Percentiles rank a stretch among this genome's conserved stretches.
Conservation (phyloP, 2,888 invertebrate genomes). For the Stegana nigrithorax region DNA sequence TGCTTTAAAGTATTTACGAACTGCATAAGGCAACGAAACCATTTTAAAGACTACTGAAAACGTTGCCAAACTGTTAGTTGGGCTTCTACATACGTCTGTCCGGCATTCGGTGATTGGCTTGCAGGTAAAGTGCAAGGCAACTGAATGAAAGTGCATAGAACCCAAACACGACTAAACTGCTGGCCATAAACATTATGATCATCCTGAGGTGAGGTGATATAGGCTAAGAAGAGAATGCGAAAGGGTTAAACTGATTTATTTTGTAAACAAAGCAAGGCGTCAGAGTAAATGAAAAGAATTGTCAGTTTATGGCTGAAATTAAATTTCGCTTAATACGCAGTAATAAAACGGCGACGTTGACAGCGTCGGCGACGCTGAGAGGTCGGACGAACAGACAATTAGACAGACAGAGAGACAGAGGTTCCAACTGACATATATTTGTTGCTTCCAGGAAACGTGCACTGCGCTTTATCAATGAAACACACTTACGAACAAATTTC, state of each 20-base stretch:
- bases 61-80: too few relatives aligned
- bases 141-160: constrained; percentile 34
- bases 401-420: background rate
- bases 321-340: constrained; percentile 53
- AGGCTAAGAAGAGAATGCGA: constrained; percentile 29
- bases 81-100: too few relatives aligned
- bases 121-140: constrained; percentile 20
- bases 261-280: constrained; percentile 48
- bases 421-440: background rate
- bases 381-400: background rate
- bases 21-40: too few relatives aligned
- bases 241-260: constrained; percentile 47
- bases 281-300: constrained; percentile 35
- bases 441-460: constrained; percentile 48
- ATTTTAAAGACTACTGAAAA: too few relatives aligned
- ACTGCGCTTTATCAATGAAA: constrained; percentile 49
- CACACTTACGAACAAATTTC: background rate
- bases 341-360: constrained; percentile 38
- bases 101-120: too few relatives aligned
- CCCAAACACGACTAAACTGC: constrained; percentile 31
- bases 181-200: constrained; percentile 45
- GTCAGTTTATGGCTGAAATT: constrained; percentile 53
- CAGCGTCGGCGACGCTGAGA: background rate
- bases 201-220: constrained; percentile 23
- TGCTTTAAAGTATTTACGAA: too few relatives aligned